phyloP scores from a whole-genome alignment of 92 coral and sea anemone genomes.

The Palythoa caribaeorum region DNA sequence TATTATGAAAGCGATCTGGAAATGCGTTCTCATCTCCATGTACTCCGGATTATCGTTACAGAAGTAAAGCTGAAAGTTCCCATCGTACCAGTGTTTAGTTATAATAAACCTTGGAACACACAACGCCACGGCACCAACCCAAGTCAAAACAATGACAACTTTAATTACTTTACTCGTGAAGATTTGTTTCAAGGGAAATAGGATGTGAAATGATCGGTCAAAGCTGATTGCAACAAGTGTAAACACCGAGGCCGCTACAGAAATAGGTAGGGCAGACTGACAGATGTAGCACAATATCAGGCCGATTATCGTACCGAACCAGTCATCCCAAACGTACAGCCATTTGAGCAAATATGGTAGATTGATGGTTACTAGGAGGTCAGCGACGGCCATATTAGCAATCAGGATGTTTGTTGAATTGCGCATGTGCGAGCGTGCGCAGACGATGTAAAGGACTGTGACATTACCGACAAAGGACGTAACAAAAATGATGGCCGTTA shows the following conservation, averaged over 20 bases:
- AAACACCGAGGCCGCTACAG: conserved; percentile 76
- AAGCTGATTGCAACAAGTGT: conserved; percentile 76
- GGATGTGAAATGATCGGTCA: conserved; percentile 77
- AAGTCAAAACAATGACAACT: conserved; percentile 57
- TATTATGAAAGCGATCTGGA: conserved; percentile 50
- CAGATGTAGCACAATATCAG: conserved; percentile 69
- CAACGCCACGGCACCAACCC: conserved; percentile 65
- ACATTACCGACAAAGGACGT: conserved; percentile 71
- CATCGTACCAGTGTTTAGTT: conserved; percentile 4
- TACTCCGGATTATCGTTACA: conserved; percentile 48
- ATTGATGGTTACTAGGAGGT: conserved; percentile 70
- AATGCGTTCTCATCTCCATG: not conserved
- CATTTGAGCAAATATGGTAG: conserved; percentile 75
- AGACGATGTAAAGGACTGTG: conserved; percentile 78
- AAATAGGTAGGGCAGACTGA: conserved; percentile 65
- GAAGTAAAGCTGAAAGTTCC: conserved; percentile 30
- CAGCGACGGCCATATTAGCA: conserved; percentile 86
- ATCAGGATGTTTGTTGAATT: conserved; percentile 82
- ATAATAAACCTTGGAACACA: conserved; percentile 68
- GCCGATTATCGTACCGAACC: conserved; percentile 79
- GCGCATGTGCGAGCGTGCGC: conserved; percentile 75
- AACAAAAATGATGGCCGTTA: conserved; percentile 60
- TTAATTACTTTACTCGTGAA: conserved; percentile 70
- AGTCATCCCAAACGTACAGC: conserved; percentile 58
- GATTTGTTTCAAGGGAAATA: conserved; percentile 69